Conservation (phyloP, 92 coral and sea anemone genomes). For the Virgularia gustaviana region DNA sequence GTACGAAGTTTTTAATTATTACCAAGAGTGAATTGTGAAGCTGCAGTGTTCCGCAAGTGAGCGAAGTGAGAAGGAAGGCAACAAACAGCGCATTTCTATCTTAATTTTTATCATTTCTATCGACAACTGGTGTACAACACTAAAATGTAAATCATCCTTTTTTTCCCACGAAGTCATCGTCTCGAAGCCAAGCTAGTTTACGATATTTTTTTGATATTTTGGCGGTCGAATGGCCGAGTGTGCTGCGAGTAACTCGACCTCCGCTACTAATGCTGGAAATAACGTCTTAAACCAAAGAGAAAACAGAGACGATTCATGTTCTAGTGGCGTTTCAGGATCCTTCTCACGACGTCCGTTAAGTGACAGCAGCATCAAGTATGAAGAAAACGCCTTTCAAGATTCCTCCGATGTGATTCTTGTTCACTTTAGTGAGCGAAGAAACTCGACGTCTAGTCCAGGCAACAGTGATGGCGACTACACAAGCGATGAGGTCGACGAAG, state of each 20-base stretch:
- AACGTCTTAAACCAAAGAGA: neutral
- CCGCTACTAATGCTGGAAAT: neutral
- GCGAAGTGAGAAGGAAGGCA: no score
- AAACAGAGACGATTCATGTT: neutral
- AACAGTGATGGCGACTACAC: constrained; percentile 15
- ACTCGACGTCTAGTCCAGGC: constrained; percentile 1
- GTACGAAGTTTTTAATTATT: no score
- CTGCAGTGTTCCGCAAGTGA: no score
- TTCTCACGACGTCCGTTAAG: constrained; percentile 27
- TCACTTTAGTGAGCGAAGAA: constrained; percentile 24
- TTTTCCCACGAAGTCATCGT: neutral
- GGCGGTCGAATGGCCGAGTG: constrained; percentile 20
- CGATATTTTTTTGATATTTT: neutral
- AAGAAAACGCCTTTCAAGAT: constrained; percentile 39
- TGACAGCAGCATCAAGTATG: constrained; percentile 30
- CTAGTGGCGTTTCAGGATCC: neutral
- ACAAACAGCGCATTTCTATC: no score
- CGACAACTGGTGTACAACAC: no score
- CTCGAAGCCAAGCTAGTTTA: neutral
- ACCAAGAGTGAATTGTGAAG: no score
- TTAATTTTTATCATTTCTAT: no score
- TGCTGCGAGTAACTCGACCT: neutral
- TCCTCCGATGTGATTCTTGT: constrained; percentile 33
- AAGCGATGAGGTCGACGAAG: constrained; percentile 17
- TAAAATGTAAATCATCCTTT: neutral